Percentiles rank a stretch among this genome's conserved stretches.
Conservation (phyloP, 30 jellyfish, hydroid and myxozoan genomes). For the Catostylus mosaicus region DNA sequence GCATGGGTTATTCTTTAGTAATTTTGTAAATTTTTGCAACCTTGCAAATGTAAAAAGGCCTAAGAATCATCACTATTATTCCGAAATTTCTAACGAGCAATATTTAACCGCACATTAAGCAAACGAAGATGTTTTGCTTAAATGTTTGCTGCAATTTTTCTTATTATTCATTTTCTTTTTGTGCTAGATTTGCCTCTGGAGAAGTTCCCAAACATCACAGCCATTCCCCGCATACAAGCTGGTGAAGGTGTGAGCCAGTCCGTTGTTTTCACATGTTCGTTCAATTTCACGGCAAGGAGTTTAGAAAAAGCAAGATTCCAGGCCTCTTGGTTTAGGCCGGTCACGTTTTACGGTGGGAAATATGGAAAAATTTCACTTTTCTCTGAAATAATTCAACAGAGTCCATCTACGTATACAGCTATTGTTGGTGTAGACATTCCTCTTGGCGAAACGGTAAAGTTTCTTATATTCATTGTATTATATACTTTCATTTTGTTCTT, state of each 20-base stretch:
- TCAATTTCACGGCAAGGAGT: constrained; percentile 24
- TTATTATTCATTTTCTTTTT: not conserved
- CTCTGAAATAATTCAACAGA: constrained; percentile 29
- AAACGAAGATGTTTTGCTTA: too few relatives aligned
- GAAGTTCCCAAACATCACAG: constrained; percentile 53
- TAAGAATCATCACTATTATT: too few relatives aligned
- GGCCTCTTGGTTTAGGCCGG: constrained; percentile 74
- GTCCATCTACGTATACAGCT: constrained; percentile 56
- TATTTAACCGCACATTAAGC: too few relatives aligned
- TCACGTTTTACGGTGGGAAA: constrained; percentile 66
- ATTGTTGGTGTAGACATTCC: constrained; percentile 54
- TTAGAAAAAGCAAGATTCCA: constrained; percentile 53
- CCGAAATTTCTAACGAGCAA: too few relatives aligned
- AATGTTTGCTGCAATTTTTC: not conserved
- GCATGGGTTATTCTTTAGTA: too few relatives aligned
- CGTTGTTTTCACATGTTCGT: constrained; percentile 45
- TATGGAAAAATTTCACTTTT: constrained; percentile 55
- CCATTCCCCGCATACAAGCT: constrained; percentile 44
- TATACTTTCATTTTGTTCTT: too few relatives aligned
- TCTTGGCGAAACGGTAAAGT: constrained; percentile 51
- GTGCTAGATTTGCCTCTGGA: constrained; percentile 21
- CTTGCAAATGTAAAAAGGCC: too few relatives aligned
- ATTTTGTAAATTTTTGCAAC: too few relatives aligned
- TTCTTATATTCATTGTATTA: too few relatives aligned
- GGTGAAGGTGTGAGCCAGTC: constrained; percentile 26